A percentile compares a stretch with the other conserved stretches of the same genome.
Evolutionary conservation across 1,140 invertebrate species (phyloP).

Genomic region (Drosophila parabipectinata): DNA sequence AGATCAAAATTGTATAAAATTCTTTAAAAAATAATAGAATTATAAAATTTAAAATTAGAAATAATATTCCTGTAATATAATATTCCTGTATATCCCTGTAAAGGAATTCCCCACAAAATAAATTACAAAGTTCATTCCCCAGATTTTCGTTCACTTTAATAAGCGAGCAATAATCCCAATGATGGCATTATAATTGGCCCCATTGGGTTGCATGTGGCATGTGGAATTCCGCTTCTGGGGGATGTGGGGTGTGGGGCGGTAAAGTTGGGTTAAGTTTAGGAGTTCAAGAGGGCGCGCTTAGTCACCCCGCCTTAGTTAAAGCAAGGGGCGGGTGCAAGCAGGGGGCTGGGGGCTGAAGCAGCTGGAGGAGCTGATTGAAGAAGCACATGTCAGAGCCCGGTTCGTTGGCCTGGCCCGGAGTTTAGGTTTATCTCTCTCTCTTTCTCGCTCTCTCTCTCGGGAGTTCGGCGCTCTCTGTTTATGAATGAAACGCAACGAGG

Average conservation of each 20-base stretch:
- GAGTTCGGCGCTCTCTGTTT: conserved; percentile 70
- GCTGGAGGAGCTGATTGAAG: not conserved
- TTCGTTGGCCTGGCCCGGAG: conserved; percentile 73
- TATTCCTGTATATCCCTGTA: not conserved
- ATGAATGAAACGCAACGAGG: conserved; percentile 81
- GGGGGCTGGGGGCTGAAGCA: not conserved
- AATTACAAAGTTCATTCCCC: not conserved
- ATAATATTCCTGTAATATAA: no score
- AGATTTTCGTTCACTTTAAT: conserved; percentile 16
- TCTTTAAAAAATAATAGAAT: no score
- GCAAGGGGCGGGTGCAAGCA: not conserved
- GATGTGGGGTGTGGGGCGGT: not conserved
- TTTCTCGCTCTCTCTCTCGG: not conserved
- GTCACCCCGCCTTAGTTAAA: conserved; percentile 21
- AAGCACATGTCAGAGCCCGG: conserved; percentile 48
- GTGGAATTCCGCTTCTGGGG: not conserved
- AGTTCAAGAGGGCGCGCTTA: conserved; percentile 30
- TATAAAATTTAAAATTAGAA: no score
- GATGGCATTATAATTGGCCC: conserved; percentile 25
- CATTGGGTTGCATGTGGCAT: conserved; percentile 3
- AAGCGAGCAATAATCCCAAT: conserved; percentile 18
- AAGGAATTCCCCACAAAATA: not conserved
- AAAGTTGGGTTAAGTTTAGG: conserved; percentile 42
- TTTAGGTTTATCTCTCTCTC: not conserved
- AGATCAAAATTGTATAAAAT: no score